Evolutionary conservation across 2,113 vertebrate species (phyloP), one percentile per base, ranked within the genome.

Genomic region (Brachypteracias leptosomus): DNA sequence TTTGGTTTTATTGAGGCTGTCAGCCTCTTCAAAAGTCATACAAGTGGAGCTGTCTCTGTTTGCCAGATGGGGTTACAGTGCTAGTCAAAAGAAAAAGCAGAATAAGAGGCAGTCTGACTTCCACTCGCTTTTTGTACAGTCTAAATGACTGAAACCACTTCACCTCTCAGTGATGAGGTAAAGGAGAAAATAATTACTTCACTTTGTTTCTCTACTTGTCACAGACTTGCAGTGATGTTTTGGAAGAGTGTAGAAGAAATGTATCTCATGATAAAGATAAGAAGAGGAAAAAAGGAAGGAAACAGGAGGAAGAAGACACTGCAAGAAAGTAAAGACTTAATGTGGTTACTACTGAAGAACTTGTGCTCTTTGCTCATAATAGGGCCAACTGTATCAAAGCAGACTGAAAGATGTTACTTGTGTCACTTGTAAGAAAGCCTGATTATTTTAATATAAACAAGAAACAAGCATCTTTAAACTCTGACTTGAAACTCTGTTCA

Each of bases 151-250:
- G 47, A 70, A 95, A 77, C 5, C 9, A 38, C 5, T 89, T 75
- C 9, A 16, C 22, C 15, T 81, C 33, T 49, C 9, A 31, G 38
- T 72, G 46, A 38, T 0, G 0, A 65, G 14, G 9, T 9, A 68
- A 73, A 80, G 31, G 15, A 73, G 46, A 77, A 73, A 61, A 90
- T 26, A n/a, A n/a, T 13, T 38, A 26, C 16, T 8, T 75, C 0
- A 0, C 6, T 81, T 65, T 36, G 15, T 55, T 92, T 87, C 38
- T 47, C 8, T 65, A 13, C n/a, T 58, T 76, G 38, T 57, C 46
- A 65, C 18, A 72, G 16, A 28, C 6, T 51, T 66, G 14, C 6
- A 77, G 9, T 38, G 33, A 63, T 44, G 4, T 33, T 80, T 59
- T 54, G 9, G 22, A 74, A 85, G 15, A 40, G 3, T 4, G 6